A percentile compares a stretch with the other conserved stretches of the same genome.
phyloP scores from a whole-genome alignment of 1,140 invertebrate species.

The Heliothis virescens region DNA sequence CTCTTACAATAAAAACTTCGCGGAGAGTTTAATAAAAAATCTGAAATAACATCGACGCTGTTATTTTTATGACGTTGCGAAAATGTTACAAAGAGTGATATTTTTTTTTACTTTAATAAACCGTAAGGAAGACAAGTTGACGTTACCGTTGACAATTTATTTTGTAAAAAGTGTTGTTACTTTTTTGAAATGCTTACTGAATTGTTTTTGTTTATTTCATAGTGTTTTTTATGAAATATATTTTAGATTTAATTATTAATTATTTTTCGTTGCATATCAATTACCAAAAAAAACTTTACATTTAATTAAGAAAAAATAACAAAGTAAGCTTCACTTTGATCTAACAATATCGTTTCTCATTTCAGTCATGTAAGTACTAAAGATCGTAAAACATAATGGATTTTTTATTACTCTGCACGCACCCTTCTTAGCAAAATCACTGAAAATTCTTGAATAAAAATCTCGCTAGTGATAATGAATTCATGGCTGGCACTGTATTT shows the following conservation, averaged over 20 bases:
- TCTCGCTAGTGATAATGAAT: background rate
- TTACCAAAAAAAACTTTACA: too few species aligned
- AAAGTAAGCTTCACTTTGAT: too few species aligned
- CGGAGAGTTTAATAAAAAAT: conserved; percentile 10
- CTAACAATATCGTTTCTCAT: too few species aligned
- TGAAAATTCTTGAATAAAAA: background rate
- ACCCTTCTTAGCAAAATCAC: background rate
- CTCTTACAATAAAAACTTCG: conserved; percentile 6
- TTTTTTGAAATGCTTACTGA: too few species aligned
- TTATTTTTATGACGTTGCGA: background rate
- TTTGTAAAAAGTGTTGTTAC: background rate
- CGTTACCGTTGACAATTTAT: background rate
- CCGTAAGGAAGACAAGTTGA: background rate
- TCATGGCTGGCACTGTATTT: background rate
- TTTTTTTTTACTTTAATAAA: background rate
- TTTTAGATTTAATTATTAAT: too few species aligned
- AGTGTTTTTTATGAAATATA: too few species aligned
- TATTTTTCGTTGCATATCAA: too few species aligned
- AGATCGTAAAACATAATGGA: conserved; percentile 3
- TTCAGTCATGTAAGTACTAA: background rate
- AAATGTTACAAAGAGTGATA: conserved; percentile 15
- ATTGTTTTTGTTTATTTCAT: background rate
- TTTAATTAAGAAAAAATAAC: too few species aligned
- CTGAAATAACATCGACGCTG: conserved; percentile 4
- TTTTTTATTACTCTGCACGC: conserved; percentile 11